Percentiles rank a stretch among this genome's conserved stretches.
Evolutionary conservation across 2,797 vertebrate genomes (phyloP).

Genomic region (Tokudaia tokunoshimensis): DNA sequence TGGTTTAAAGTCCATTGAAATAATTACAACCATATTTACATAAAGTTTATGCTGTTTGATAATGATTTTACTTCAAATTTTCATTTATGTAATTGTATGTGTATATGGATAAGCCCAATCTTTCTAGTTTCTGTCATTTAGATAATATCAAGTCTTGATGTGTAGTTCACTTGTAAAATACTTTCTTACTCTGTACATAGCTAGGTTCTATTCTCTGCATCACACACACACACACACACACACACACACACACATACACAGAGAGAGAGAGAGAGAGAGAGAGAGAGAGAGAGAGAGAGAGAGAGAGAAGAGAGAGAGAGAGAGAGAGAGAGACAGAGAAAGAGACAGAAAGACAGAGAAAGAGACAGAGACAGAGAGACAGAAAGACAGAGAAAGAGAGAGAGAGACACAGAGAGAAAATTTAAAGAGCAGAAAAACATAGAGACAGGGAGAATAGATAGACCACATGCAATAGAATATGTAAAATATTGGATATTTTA

Average conservation of each 20-base stretch:
- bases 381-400: too few relatives aligned
- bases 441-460: neutral
- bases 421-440: neutral
- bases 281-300: neutral
- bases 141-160: neutral
- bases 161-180: neutral
- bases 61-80: neutral
- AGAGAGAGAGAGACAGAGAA: neutral
- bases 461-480: neutral
- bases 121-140: neutral
- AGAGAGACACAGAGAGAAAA: neutral
- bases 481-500: constrained; percentile 6
- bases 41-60: neutral
- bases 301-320: neutral
- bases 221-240: neutral
- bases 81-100: neutral
- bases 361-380: neutral
- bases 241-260: neutral
- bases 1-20: neutral
- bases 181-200: neutral
- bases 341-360: neutral
- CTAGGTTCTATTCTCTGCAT: neutral
- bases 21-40: neutral
- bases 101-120: neutral
- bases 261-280: neutral